phyloP scores from a whole-genome alignment of 2,113 vertebrate species.

The Diadophis punctatus region DNA sequence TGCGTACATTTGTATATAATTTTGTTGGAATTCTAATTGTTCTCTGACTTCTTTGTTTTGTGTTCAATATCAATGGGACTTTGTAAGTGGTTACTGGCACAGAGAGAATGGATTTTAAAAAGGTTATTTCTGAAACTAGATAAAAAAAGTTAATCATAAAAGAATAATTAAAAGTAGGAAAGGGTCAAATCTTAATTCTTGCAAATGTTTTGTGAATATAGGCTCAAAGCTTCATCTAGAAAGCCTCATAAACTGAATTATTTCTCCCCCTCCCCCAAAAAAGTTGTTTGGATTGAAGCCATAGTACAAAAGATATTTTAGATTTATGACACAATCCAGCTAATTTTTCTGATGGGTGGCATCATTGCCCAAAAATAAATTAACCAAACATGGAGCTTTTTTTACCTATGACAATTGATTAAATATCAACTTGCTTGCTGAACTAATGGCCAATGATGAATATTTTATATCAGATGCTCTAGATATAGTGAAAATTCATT shows the following conservation, averaged over 20 bases:
- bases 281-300: neutral
- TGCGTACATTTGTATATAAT: conserved; percentile 41
- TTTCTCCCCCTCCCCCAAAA: neutral
- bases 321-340: neutral
- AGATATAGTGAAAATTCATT: neutral
- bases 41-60: conserved; percentile 24
- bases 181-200: neutral
- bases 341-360: neutral
- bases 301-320: neutral
- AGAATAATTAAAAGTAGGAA: neutral
- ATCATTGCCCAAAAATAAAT: neutral
- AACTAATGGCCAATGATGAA: neutral
- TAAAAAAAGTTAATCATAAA: neutral
- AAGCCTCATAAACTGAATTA: neutral
- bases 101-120: neutral
- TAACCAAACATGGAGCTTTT: neutral
- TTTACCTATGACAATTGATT: neutral
- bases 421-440: neutral
- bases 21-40: conserved; percentile 17
- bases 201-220: neutral
- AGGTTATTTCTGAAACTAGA: neutral
- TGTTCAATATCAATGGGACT: conserved; percentile 13
- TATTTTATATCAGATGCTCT: neutral
- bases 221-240: neutral
- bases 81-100: neutral